Evolutionary conservation across 2,113 vertebrate species (phyloP), one percentile per base, ranked within the genome.

Genomic region (Pholis gunnellus): DNA sequence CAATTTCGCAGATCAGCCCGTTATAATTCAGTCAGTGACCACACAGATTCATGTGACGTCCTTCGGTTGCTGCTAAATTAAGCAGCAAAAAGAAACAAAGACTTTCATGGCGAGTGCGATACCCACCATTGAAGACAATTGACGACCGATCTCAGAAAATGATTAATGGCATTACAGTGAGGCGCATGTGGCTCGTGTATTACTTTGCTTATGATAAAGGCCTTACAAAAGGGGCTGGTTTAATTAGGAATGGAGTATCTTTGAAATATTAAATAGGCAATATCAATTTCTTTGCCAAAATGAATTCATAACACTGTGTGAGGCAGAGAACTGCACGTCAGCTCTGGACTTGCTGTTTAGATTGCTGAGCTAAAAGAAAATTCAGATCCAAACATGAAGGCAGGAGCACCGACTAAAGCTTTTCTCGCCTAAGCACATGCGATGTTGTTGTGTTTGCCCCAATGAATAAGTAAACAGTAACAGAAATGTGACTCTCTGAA

Each of bases 1-100:
- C 72, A 85, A 78, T 90, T 92, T 83, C 87, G 85, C 80, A 86
- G 73, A 90, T 90, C 80, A 72, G 83, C 73, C 83, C 1, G 60
- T 85, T 88, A 78, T 75, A 85, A 90, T 84, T 86, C 81, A 86
- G 72, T 67, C 76, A 79, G 38, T 70, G 85, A 73, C 83, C 79
- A 86, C 84, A 72, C 63, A 14, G 64, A 66, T 85, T 86, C 68
- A 67, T 76, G n/a, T 40, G 79, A 80, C 65, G 44, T 75, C 64
- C 65, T 63, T 83, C 74, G 59, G 71, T 40, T 64, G 73, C 72
- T 74, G 86, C 74, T 72, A 82, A 90, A 91, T 86, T 72, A 84
- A 60, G 75, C 36, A 25, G 66, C 34, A 29, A 69, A 70, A 78
- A 84, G 42, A 84, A 84, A 82, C 75, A 20, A 79, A 82, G 66